Conservation (phyloP, 2,113 vertebrate genomes). For the Potamarius usumacintae region DNA sequence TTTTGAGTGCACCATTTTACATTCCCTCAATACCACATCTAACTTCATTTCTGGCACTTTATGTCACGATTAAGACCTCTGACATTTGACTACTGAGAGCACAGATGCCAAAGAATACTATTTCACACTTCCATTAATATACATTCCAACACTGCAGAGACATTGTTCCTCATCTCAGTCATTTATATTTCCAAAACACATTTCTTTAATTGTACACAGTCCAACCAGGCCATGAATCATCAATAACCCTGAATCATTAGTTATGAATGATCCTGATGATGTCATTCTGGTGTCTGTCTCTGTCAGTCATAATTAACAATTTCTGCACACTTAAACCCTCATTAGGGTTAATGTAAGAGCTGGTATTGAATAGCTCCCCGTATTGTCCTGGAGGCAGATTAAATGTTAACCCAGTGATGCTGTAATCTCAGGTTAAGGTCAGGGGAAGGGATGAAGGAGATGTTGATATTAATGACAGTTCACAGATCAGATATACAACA, state of each 20-base stretch:
- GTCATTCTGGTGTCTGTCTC: constrained; percentile 31
- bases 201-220: background rate
- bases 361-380: constrained; percentile 15
- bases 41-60: background rate
- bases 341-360: constrained; percentile 36
- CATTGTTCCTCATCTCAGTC: background rate
- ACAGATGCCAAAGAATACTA: background rate
- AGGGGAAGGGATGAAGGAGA: constrained; percentile 40
- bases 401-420: constrained; percentile 44
- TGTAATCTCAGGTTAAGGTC: constrained; percentile 47
- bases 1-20: background rate
- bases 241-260: constrained; percentile 29
- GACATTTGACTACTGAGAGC: background rate
- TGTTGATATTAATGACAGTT: constrained; percentile 44
- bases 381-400: constrained; percentile 41
- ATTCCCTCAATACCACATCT: background rate
- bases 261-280: constrained; percentile 39
- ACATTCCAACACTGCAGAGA: background rate
- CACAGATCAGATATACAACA: constrained; percentile 41
- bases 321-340: constrained; percentile 45
- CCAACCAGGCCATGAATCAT: background rate
- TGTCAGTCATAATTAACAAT: constrained; percentile 38
- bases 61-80: background rate
- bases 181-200: background rate
- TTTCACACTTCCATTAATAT: background rate